Evolutionary conservation across 2,113 vertebrate genomes (phyloP), one percentile per base, ranked within the genome.

Genomic region (Oplegnathus fasciatus): DNA sequence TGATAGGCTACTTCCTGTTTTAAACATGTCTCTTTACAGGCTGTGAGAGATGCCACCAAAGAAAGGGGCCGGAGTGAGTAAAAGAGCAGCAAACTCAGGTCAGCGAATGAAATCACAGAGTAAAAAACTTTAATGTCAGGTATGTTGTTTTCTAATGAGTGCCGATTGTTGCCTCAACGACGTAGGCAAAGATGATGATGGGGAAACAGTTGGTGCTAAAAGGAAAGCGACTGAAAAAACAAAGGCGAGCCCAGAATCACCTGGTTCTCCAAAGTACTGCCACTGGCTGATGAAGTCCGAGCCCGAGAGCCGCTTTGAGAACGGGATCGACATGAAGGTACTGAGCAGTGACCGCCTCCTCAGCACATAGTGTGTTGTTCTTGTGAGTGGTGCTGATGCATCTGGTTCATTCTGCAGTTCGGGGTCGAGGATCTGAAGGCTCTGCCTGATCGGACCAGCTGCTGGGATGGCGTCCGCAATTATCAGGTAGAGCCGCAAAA

Each of bases 211-310:
- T 22, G 32, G 52, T 30, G 32, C 74, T 37, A 93, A 93, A 80
- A 94, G 80, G 58, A 95, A 94, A 77, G 78, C 83, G 42, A n/a
- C 72, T 66, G 90, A 78, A 70, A 86, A 85, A 82, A 74, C 68
- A 0, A 86, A 92, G 55, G 60, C 88, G 8, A 80, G 80, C 42
- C 67, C 84, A 61, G 86, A 52, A 4, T 74, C 0, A 3, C 50
- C 46, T 66, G 69, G 9, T 67, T 86, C 82, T 88, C 83, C 86
- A 7, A 61, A 60, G 0, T 94, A 93, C 68, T 87, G 83, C 26
- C 94, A 91, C 90, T 99, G 98, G 98, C 93, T 99, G 85, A 97
- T 99, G 97, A 99, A 99, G 87, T 99, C 98, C 7, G 98, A 99
- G 71, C 97, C 98, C 0, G 97, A 99, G 86, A 99, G 96, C 91